These are phyloP conservation scores for Ceraclea dissimilis DNA, from an alignment of 2,888 invertebrate species.

Conservation along the genomic window DNA sequence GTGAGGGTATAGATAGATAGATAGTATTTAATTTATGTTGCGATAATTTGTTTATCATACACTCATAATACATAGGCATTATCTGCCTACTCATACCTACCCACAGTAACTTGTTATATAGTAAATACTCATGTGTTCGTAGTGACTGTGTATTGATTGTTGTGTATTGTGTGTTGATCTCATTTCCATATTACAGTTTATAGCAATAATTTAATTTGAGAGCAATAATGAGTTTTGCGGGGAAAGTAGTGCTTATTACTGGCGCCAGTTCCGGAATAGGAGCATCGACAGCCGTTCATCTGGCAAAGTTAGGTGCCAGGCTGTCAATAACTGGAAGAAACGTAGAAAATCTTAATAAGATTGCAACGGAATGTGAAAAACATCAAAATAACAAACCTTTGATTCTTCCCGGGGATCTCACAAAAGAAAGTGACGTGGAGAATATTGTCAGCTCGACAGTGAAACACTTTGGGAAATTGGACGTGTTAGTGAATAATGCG, in stretches of 20 bases:
- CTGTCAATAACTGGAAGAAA: conserved; percentile 67
- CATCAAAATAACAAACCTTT: conserved; percentile 42
- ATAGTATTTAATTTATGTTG: too few species aligned
- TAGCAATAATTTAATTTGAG: neutral
- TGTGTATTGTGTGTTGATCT: too few species aligned
- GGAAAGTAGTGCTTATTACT: conserved; percentile 67
- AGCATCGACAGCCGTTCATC: conserved; percentile 68
- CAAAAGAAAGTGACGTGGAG: conserved; percentile 64
- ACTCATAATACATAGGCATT: too few species aligned
- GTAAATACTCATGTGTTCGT: too few species aligned
- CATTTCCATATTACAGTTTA: too few species aligned
- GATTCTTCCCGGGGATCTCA: conserved; percentile 61
- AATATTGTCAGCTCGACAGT: conserved; percentile 66
- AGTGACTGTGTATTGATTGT: too few species aligned
- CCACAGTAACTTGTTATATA: too few species aligned
- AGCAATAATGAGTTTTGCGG: conserved; percentile 49
- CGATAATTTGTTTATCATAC: too few species aligned
- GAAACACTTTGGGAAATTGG: conserved; percentile 65
- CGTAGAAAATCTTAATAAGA: conserved; percentile 46
- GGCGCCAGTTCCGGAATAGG: conserved; percentile 86
- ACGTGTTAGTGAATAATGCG: conserved; percentile 86
- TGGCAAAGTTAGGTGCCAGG: conserved; percentile 67
- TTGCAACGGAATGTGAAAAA: conserved; percentile 36
- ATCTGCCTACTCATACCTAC: too few species aligned
- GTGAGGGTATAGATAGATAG: too few species aligned